A percentile compares a stretch with the other conserved stretches of the same genome.
These are phyloP conservation scores for Chlamydotis undulata DNA, from an alignment of 2,113 vertebrate species.

Conservation along the genomic window DNA sequence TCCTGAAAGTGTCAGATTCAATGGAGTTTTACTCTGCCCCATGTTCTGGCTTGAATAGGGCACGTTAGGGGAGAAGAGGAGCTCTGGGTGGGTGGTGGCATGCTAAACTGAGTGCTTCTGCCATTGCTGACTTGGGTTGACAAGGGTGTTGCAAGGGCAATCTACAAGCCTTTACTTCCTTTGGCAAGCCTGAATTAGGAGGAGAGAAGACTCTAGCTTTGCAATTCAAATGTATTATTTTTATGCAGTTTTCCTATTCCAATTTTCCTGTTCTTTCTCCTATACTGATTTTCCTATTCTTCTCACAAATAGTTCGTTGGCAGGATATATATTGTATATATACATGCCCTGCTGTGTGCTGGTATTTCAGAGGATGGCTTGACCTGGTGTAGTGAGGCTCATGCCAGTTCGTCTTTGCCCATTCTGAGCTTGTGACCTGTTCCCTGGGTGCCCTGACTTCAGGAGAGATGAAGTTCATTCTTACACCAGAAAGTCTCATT, in stretches of 20 bases:
- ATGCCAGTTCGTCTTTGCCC: neutral
- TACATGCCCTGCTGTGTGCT: neutral
- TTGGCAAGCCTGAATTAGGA: neutral
- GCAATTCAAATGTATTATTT: neutral
- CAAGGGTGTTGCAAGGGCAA: fast-evolving
- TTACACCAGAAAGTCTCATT: neutral
- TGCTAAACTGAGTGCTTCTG: neutral
- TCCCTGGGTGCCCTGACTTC: neutral
- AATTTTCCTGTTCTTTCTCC: neutral
- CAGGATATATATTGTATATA: neutral
- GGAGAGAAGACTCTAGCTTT: neutral
- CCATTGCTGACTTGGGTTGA: fast-evolving
- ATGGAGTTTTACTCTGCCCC: neutral
- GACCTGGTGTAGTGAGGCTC: fast-evolving
- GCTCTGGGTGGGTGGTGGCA: neutral
- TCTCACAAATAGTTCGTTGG: fast-evolving
- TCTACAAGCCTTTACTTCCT: neutral
- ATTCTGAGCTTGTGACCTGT: neutral
- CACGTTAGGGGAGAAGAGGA: fast-evolving
- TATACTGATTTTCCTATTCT: neutral
- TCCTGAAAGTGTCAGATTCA: neutral
- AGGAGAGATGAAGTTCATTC: neutral
- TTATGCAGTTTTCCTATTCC: neutral
- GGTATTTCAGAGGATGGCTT: neutral
- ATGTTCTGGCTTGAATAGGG: neutral